phyloP scores from a whole-genome alignment of 2,113 vertebrate species.

The Nothocercus julius region DNA sequence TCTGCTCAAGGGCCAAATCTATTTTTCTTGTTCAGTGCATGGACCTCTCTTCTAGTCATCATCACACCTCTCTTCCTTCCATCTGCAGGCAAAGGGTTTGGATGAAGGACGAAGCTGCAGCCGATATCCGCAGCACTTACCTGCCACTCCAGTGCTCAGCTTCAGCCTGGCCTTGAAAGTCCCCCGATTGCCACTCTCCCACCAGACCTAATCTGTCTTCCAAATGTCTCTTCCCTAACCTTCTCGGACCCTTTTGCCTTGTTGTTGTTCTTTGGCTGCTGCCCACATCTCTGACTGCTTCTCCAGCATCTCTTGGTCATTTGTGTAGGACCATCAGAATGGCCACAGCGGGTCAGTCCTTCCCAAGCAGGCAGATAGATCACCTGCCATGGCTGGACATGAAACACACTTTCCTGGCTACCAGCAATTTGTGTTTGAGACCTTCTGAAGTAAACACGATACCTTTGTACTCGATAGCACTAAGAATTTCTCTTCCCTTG shows the following conservation, averaged over 20 bases:
- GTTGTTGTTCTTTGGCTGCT: neutral
- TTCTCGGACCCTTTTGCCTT: neutral
- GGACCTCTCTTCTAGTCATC: neutral
- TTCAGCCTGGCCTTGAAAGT: neutral
- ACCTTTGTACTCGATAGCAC: neutral
- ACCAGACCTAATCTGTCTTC: neutral
- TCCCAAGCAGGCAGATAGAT: neutral
- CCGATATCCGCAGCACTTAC: neutral
- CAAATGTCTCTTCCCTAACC: neutral
- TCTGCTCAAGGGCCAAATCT: neutral
- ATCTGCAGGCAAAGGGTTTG: neutral
- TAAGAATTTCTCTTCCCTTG: neutral
- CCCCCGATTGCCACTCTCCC: neutral
- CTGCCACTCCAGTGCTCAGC: rapidly evolving
- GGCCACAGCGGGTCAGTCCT: neutral
- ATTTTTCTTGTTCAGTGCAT: neutral
- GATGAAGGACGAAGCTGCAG: neutral
- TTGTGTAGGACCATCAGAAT: neutral
- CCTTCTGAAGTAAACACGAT: neutral
- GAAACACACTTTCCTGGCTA: neutral
- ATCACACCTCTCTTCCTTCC: neutral
- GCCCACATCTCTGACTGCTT: neutral
- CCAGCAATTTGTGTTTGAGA: neutral
- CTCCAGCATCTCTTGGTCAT: neutral
- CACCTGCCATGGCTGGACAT: neutral